Base-by-base conservation (phyloP, 2,113 vertebrate species). In the Trinectes maculatus region DNA sequence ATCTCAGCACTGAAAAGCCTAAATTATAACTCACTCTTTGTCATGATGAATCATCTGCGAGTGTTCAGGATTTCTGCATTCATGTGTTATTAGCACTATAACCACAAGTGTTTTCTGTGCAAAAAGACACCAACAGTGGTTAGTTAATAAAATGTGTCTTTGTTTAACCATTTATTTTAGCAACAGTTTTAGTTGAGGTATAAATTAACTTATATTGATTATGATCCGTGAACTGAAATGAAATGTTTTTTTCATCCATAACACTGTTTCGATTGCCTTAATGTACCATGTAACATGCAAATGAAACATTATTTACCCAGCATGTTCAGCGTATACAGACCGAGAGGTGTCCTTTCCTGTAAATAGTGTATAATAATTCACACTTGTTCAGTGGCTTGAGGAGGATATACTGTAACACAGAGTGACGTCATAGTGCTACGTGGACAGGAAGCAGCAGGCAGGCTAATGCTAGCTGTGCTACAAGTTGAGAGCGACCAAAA, bases 361-460 rank as follows among this genome's bases (percentile, higher is more conserved):
- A n/a, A n/a, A n/a, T n/a, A n/a, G n/a, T n/a, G n/a, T n/a, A n/a
- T 31, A 31, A 31, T 31, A 31, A 31, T 5, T 8, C 4, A 8
- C 4, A 31, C 8, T 4, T 31, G 4, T 4, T 31, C 29, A 31
- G 29, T 31, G 29, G 29, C 4, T 31, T 31, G 4, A 31, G 8
- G 29, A 31, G 29, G 29, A 31, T 31, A 4, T 21, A 15, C 39
- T 40, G 39, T 40, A 15, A n/a, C 1, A 40, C 37, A 28, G 12
- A 44, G 57, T 82, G 79, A 85, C 69, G 84, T 84, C 57, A 86
- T 34, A 18, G 5, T 79, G 85, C 88, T 89, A 93, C 93, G 93
- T 93, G 91, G 89, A 92, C 42, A 74, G 91, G 92, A 92, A 93
- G 86, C 83, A 31, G 55, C n/a, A 18, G 54, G 26, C 39, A 71